These are phyloP conservation scores for Sepiola atlantica DNA, from an alignment of 2,888 invertebrate genomes.

Conservation along the genomic window DNA sequence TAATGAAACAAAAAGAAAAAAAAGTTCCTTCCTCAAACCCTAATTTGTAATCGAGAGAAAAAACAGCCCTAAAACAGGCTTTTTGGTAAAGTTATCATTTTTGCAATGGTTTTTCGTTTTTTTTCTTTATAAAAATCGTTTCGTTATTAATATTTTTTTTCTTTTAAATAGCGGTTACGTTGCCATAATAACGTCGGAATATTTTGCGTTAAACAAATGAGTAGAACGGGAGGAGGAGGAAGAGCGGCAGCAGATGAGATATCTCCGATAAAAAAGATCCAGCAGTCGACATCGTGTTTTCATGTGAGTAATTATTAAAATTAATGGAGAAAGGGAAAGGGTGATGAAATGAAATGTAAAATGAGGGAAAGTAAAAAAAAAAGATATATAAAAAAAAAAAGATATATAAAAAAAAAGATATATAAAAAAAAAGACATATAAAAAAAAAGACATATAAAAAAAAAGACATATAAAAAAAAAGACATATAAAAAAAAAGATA, in stretches of 20 bases:
- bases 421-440: no score
- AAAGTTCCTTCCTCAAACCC: conserved; percentile 4
- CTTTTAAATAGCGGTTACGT: neutral
- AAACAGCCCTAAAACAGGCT: conserved; percentile 13
- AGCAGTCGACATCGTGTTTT: neutral
- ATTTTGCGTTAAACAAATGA: neutral
- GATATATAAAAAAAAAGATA: no score
- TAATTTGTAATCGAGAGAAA: neutral
- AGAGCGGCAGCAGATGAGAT: neutral
- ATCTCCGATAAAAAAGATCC: neutral
- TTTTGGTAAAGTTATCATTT: conserved; percentile 6
- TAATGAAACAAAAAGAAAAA: neutral
- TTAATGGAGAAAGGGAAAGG: neutral
- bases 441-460: neutral
- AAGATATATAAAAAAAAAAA: no score
- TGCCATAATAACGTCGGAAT: conserved; percentile 4
- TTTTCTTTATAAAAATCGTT: neutral
- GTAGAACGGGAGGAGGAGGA: neutral
- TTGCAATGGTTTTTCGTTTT: neutral
- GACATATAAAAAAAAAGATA: neutral
- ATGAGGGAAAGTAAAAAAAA: neutral
- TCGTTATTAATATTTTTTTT: neutral
- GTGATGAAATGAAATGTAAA: neutral
- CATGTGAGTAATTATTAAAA: neutral
- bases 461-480: no score